These are phyloP conservation scores for Bembecia ichneumoniformis DNA, from an alignment of 2,888 invertebrate species.

Conservation along the genomic window DNA sequence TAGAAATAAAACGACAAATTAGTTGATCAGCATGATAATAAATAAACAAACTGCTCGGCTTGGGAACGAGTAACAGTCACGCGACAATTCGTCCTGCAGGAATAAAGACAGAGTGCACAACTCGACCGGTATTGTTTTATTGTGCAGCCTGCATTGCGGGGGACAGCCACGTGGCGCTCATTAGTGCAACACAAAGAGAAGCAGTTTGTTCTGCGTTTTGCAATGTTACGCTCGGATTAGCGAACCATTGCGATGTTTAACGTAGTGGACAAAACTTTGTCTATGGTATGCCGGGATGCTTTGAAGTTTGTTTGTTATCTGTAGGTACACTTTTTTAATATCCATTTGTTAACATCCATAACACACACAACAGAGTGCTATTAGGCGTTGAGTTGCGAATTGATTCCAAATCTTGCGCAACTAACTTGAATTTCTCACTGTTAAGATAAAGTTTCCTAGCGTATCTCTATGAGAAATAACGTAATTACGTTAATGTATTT, in stretches of 20 bases:
- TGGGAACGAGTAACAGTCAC: conserved; percentile 52
- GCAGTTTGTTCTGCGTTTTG: conserved; percentile 67
- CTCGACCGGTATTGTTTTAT: conserved; percentile 65
- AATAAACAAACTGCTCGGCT: no score
- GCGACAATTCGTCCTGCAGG: conserved; percentile 61
- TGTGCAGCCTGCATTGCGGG: conserved; percentile 70
- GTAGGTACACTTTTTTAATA: conserved; percentile 6
- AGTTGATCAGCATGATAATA: no score
- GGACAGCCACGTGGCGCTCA: conserved; percentile 70
- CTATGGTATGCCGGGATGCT: conserved; percentile 20
- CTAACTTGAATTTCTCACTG: no score
- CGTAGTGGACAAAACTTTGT: conserved; percentile 53
- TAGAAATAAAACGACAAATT: no score
- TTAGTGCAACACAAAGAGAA: conserved; percentile 66
- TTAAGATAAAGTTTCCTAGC: no score
- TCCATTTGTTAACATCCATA: conserved; percentile 7
- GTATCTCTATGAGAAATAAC: no score
- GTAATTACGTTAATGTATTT: no score
- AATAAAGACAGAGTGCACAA: conserved; percentile 63
- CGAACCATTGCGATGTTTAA: conserved; percentile 52
- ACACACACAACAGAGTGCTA: neutral
- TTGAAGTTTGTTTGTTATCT: conserved; percentile 10
- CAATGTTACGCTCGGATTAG: conserved; percentile 62
- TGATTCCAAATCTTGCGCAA: no score
- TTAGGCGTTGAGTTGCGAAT: no score